Percentiles rank a stretch among this genome's conserved stretches.
Evolutionary conservation across 1,140 invertebrate species (phyloP).

Genomic region (Chelonus insularis): DNA sequence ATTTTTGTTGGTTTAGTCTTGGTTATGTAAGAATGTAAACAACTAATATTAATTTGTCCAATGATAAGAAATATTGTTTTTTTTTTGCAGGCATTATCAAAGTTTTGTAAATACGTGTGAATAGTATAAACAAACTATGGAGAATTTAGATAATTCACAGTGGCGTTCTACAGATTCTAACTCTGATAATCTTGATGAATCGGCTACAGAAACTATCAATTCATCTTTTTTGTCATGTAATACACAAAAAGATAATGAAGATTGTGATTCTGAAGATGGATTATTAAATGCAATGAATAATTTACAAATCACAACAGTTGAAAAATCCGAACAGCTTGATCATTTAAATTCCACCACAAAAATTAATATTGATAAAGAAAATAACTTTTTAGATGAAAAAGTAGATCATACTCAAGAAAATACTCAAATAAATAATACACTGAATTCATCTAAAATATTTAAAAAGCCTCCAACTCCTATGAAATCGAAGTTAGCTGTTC

Average conservation of each 20-base stretch:
- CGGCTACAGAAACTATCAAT: neutral
- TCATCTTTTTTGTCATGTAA: slow-evolving; percentile 5
- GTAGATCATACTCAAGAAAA: too few relatives aligned
- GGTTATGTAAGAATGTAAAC: too few relatives aligned
- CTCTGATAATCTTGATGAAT: neutral
- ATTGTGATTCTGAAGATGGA: neutral
- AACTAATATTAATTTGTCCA: too few relatives aligned
- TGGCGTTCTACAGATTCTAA: slow-evolving; percentile 12
- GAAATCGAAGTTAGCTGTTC: too few relatives aligned
- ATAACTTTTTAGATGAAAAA: too few relatives aligned
- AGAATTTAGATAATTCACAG: neutral
- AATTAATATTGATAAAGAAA: neutral
- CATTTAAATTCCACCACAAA: too few relatives aligned
- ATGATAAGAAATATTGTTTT: neutral
- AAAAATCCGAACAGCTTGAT: neutral
- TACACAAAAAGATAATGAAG: neutral
- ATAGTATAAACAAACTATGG: neutral
- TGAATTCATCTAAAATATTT: too few relatives aligned
- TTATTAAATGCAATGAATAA: slow-evolving; percentile 3
- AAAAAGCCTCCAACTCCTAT: too few relatives aligned
- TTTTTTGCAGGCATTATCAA: neutral
- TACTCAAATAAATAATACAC: too few relatives aligned
- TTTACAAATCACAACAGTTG: neutral
- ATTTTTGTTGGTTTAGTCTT: too few relatives aligned
- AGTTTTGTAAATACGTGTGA: neutral